Evolutionary conservation across 2,113 vertebrate species (phyloP).

Genomic region (Numida meleagris): DNA sequence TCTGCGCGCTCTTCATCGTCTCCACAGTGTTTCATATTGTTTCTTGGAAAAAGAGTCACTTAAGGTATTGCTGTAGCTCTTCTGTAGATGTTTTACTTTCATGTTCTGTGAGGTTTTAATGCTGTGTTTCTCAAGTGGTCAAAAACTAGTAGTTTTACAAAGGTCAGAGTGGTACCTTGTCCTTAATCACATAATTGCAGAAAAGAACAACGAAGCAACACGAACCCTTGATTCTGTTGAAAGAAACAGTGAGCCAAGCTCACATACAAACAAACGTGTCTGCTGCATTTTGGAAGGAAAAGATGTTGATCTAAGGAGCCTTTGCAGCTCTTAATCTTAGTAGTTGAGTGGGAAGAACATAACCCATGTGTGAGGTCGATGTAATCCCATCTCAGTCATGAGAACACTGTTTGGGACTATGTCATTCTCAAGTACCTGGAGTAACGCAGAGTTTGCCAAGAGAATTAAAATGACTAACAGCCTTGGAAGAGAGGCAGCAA

Average conservation of each 20-base stretch:
- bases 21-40: constrained; percentile 96
- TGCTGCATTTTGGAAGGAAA: not conserved
- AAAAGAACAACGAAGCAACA: not conserved
- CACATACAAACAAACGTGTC: not conserved
- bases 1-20: constrained; percentile 94
- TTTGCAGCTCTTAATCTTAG: not conserved
- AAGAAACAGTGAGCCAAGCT: not conserved
- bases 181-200: not conserved
- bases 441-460: not conserved
- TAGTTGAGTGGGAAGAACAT: not conserved
- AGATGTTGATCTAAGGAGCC: not conserved
- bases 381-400: not conserved
- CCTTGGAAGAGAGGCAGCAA: not conserved
- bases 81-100: not conserved
- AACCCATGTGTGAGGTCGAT: not conserved
- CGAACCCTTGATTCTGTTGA: not conserved
- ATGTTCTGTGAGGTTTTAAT: not conserved
- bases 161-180: not conserved
- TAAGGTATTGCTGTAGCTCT: constrained; percentile 78
- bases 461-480: not conserved
- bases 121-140: not conserved
- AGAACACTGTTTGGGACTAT: not conserved
- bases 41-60: constrained; percentile 98
- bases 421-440: not conserved
- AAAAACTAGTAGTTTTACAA: not conserved